Evolutionary conservation across 2,113 vertebrate species (phyloP).

Genomic region (Hiodon alosoides): DNA sequence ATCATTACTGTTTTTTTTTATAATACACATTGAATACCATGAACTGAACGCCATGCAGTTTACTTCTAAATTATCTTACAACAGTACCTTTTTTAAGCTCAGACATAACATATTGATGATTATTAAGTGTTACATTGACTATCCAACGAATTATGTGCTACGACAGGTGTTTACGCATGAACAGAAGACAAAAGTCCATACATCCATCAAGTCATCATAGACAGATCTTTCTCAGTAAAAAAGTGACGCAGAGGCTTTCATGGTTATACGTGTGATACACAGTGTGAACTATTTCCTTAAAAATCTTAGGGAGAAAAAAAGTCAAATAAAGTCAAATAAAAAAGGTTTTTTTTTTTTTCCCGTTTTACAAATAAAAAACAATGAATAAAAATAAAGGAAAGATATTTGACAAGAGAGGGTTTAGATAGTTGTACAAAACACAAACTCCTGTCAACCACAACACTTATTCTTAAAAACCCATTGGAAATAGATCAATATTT

Average conservation of each 20-base stretch:
- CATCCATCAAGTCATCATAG: slow-evolving; percentile 16
- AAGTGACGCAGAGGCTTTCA: slow-evolving; percentile 22
- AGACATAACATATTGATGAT: slow-evolving; percentile 12
- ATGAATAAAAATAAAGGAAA: slow-evolving; percentile 36
- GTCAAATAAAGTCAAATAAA: background rate
- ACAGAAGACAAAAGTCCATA: slow-evolving; percentile 12
- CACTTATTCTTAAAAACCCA: slow-evolving; percentile 59
- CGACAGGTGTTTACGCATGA: background rate
- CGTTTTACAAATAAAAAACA: slow-evolving; percentile 18
- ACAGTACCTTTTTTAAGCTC: background rate
- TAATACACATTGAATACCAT: slow-evolving; percentile 17
- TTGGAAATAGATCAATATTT: slow-evolving; percentile 43
- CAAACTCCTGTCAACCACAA: slow-evolving; percentile 65
- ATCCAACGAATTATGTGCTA: background rate
- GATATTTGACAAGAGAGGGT: slow-evolving; percentile 61
- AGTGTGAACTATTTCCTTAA: slow-evolving; percentile 10
- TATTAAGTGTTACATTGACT: slow-evolving; percentile 2
- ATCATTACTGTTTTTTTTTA: background rate
- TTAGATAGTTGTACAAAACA: slow-evolving; percentile 69
- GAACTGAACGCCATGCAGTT: slow-evolving; percentile 20
- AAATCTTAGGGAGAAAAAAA: slow-evolving; percentile 8
- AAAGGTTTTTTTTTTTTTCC: background rate
- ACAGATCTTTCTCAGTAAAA: slow-evolving; percentile 4
- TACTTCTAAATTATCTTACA: slow-evolving; percentile 13
- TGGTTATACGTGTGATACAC: slow-evolving; percentile 15